Evolutionary conservation across 2,113 vertebrate genomes (phyloP).

Genomic region (Diadophis punctatus): DNA sequence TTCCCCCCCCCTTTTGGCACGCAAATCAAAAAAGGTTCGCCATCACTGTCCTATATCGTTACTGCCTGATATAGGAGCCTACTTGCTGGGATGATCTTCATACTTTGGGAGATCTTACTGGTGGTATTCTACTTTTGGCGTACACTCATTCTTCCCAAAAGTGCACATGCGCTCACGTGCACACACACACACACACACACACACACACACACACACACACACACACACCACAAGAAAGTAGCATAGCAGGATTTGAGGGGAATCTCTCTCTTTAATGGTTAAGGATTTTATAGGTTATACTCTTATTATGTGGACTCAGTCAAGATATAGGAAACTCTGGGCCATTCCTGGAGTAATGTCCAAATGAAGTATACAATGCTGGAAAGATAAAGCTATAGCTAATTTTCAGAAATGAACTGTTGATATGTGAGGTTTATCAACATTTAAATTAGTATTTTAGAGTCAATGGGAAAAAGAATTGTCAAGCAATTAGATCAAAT

Average conservation of each 20-base stretch:
- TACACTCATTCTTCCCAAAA: background rate
- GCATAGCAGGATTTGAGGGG: background rate
- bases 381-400: background rate
- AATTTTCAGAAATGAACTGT: background rate
- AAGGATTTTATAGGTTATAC: background rate
- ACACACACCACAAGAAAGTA: background rate
- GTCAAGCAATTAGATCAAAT: background rate
- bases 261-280: background rate
- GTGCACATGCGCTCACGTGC: background rate
- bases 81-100: background rate
- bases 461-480: background rate
- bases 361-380: background rate
- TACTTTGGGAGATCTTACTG: background rate
- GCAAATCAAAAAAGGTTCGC: no score
- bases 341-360: background rate
- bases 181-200: background rate
- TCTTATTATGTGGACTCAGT: background rate
- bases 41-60: no score
- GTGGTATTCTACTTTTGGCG: background rate
- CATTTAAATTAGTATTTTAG: background rate
- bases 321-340: background rate
- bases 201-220: background rate
- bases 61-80: background rate
- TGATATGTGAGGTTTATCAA: background rate
- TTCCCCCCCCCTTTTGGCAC: no score